Evolutionary conservation across 2,113 vertebrate species (phyloP).

Genomic region (Numenius arquata): DNA sequence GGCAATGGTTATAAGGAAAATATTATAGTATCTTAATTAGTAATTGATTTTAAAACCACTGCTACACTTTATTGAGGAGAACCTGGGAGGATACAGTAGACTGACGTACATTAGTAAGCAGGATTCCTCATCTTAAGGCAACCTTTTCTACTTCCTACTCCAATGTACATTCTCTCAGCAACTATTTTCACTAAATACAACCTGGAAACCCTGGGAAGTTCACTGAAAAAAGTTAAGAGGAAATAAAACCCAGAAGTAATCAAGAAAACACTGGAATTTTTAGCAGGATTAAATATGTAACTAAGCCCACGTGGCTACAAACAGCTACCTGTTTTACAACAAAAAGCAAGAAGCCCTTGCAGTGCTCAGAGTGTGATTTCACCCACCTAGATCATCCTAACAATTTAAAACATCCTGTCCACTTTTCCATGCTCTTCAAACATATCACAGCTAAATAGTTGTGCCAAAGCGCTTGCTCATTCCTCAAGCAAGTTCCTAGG

Average conservation of each 20-base stretch:
- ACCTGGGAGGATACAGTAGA: not conserved
- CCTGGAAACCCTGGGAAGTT: not conserved
- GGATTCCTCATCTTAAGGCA: not conserved
- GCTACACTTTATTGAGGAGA: not conserved
- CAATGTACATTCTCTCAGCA: not conserved
- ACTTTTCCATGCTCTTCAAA: not conserved
- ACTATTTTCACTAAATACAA: not conserved
- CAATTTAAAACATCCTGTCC: not conserved
- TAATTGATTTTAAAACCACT: not conserved
- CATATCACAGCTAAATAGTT: not conserved
- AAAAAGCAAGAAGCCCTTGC: not conserved
- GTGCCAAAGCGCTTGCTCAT: not conserved
- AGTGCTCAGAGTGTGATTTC: not conserved
- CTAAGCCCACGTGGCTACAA: not conserved
- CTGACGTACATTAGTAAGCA: fast-evolving
- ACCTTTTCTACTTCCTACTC: not conserved
- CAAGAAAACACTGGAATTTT: not conserved
- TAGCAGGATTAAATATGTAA: not conserved
- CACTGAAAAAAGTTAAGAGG: not conserved
- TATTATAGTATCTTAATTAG: not conserved
- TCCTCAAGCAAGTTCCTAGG: not conserved
- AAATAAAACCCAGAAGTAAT: not conserved
- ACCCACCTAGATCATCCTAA: not conserved
- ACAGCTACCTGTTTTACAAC: not conserved
- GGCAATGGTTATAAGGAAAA: not conserved